Base-by-base conservation (phyloP, 2,888 invertebrate species). In the Ormyrus nitidulus region DNA sequence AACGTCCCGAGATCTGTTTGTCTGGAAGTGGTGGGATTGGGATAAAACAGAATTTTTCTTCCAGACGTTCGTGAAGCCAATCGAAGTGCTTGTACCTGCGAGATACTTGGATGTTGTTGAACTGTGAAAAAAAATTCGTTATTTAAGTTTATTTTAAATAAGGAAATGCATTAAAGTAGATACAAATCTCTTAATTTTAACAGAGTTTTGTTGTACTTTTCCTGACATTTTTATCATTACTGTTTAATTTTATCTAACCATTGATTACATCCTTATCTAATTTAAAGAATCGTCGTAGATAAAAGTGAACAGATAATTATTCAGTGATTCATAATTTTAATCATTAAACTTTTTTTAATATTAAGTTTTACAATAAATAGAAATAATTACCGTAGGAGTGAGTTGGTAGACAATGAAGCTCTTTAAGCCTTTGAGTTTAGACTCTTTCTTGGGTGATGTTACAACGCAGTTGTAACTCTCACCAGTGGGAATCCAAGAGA, bases 41-140 rank as follows among this genome's bases (percentile, higher is more conserved):
- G 86, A 99, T 95, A 74, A 98, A 93, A 84, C 97, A 95, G 91
- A 97, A 99, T 91, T 99, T 99, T 85, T 97, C 97, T 86, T 95
- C 95, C 83, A 99, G 92, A 85, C 98, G 93, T 89, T 97, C 97
- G 91, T 99, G 98, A 74, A 99, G 91, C 99, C 99, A 99, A 92
- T 99, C 99, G 91, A 99, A 99, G 91, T 99, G 99, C 91, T 99
- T 99, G 91, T 99, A 99, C 85, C 99, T 93, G 83, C 99, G 93
- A 56, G 96, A 96, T 49, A 97, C 99, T 92, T 97, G 97, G 85
- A 97, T 96, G 88, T 96, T 96, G 89, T 96, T 98, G 89, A 97
- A 97, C 91, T 94, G 87, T 9, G 91, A 91, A 34, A 66, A 34
- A 4, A 34, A 34, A 34, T 34, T 34, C 34, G 34, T 34, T 34